Percentiles rank a stretch among this genome's conserved stretches.
Evolutionary conservation across 1,140 invertebrate genomes (phyloP).

Genomic region (Akabosia matsudoensis): DNA sequence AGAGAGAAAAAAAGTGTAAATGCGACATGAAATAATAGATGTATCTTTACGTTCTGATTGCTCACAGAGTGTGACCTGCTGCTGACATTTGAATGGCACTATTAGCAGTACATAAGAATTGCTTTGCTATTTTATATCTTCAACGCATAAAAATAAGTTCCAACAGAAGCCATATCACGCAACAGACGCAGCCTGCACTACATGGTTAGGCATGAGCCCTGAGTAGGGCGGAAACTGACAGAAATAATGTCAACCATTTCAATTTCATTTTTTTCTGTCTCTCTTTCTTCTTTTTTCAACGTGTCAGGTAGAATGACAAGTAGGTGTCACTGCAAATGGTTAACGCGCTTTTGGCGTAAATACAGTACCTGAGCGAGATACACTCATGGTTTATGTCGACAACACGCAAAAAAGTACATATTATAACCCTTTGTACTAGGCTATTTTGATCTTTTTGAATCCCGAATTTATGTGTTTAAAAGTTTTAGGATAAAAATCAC

Average conservation of each 20-base stretch:
- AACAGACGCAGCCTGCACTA: no score
- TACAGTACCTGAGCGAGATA: not conserved
- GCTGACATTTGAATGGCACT: not conserved
- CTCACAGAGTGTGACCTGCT: not conserved
- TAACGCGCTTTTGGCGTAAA: not conserved
- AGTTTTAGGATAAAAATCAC: not conserved
- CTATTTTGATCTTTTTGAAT: no score
- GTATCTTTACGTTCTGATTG: not conserved
- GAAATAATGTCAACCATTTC: not conserved
- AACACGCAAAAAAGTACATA: not conserved
- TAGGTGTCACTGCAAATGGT: not conserved
- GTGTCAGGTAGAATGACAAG: not conserved
- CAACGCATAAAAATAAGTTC: not conserved
- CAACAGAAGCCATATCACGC: not conserved
- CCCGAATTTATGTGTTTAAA: no score
- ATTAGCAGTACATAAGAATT: not conserved
- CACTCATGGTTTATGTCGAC: not conserved
- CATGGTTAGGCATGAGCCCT: no score
- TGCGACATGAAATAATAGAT: not conserved
- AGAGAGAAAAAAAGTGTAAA: no score
- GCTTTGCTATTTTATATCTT: not conserved
- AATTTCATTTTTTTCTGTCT: not conserved
- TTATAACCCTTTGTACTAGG: no score
- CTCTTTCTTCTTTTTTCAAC: not conserved
- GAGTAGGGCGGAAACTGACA: not conserved